Evolutionary conservation across 2,113 vertebrate genomes (phyloP), one percentile per base, ranked within the genome.

Genomic region (Fukomys damarensis): DNA sequence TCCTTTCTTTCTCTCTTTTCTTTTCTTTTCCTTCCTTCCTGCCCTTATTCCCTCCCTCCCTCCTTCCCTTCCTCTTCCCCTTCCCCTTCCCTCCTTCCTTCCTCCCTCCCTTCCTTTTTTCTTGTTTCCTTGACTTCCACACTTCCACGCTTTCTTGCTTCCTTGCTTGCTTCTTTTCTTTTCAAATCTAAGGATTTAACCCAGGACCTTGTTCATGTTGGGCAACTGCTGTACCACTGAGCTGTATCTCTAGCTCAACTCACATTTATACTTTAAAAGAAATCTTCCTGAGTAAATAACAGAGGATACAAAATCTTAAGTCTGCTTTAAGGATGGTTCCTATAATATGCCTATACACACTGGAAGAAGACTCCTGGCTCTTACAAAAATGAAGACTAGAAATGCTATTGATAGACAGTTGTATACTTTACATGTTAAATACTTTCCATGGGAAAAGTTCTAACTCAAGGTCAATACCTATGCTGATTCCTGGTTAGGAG

Each of bases 261-360:
- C 58, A 95, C 38, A 89, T 19, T 0, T 58, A 13, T 59, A 86
- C 20, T 43, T 8, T 76, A 30, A 30, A 87, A 30, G 49, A 38
- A 90, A 13, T 94, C 92, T 14, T 77, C 35, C 54, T 81, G 13
- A 94, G 43, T 17, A 94, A 84, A 8, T 87, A 30, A 87, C 58
- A 43, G 17, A 94, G 17, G 22, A 54, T 72, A 7, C 61, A 66
- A 92, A 95, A 86, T 26, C 9, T 32, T 65, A 74, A 72, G 30
- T 22, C 52, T 95, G 59, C 24, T 32, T 91, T 95, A 70, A 90
- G 41, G 26, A 84, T 87, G 41, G 30, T 7, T 68, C 32, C 93
- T 2, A 63, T 32, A 68, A 54, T 59, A 35, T 82, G n/a, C 58
- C 13, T 77, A 16, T 77, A 84, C 43, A 46, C 52, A 38, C 52